Conservation (phyloP, 2,888 invertebrate species). For the Esperia sulphurella region DNA sequence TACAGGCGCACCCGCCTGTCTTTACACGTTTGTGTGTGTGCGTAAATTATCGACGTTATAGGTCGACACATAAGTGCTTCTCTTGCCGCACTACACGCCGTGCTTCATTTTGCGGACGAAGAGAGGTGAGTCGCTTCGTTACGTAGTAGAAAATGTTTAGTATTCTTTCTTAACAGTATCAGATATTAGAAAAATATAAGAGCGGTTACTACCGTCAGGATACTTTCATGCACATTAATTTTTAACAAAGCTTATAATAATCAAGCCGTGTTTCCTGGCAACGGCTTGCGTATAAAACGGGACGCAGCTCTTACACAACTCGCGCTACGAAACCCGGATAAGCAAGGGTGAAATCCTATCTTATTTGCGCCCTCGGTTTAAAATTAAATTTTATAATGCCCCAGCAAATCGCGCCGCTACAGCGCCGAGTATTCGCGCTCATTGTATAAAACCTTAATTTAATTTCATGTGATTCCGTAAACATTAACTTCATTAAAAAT, state of each 20-base stretch:
- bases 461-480: conserved; percentile 56
- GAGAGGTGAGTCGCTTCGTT: no score
- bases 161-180: no score
- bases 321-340: conserved; percentile 22
- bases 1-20: no score
- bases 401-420: conserved; percentile 47
- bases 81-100: no score
- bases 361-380: conserved; percentile 68
- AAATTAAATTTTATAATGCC: conserved; percentile 73
- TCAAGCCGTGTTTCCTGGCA: conserved; percentile 8
- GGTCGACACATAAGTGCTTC: no score
- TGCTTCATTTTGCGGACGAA: no score
- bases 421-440: conserved; percentile 39
- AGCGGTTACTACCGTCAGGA: no score
- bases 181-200: no score
- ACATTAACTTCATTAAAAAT: conserved; percentile 43
- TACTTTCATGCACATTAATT: neutral
- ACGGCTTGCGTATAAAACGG: conserved; percentile 10
- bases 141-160: no score
- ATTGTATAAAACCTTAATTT: conserved; percentile 63
- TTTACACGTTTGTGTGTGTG: no score
- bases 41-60: no score
- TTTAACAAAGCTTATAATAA: conserved; percentile 5
- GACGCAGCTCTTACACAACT: conserved; percentile 13
- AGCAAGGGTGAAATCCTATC: conserved; percentile 56